Percentiles rank a stretch among this genome's conserved stretches.
Evolutionary conservation across 1,140 invertebrate species (phyloP).

Genomic region (Pygmarrhopalites habei): DNA sequence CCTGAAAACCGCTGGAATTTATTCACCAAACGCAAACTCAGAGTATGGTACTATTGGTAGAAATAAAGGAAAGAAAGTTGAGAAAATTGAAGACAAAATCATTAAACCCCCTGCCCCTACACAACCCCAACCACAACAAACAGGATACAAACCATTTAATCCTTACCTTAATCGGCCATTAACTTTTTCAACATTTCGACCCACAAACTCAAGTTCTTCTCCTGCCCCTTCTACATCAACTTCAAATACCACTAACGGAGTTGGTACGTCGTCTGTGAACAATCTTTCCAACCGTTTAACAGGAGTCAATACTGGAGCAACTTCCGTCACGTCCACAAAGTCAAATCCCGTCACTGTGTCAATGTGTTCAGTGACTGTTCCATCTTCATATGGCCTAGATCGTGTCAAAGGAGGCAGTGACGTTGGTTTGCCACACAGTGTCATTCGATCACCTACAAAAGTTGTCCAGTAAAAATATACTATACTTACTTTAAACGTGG

Average conservation of each 20-base stretch:
- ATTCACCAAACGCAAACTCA: conserved; percentile 11
- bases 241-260: neutral
- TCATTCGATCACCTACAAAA: neutral
- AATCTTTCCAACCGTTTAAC: neutral
- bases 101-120: neutral
- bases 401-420: neutral
- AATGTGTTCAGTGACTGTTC: neutral
- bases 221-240: neutral
- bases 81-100: neutral
- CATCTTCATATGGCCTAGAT: neutral
- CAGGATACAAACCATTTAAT: conserved; percentile 37
- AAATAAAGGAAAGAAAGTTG: conserved; percentile 18
- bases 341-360: neutral
- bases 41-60: conserved; percentile 32
- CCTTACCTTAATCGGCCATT: conserved; percentile 36
- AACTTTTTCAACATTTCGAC: conserved; percentile 39
- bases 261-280: neutral
- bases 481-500: no score
- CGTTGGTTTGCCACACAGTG: no score
- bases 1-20: conserved; percentile 6
- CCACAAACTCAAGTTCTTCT: conserved; percentile 1
- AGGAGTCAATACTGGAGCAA: neutral
- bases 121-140: neutral
- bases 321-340: neutral
- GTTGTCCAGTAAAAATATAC: no score